Base-by-base conservation (phyloP, 1,140 invertebrate species). In the Atopsyche davidsoni region DNA sequence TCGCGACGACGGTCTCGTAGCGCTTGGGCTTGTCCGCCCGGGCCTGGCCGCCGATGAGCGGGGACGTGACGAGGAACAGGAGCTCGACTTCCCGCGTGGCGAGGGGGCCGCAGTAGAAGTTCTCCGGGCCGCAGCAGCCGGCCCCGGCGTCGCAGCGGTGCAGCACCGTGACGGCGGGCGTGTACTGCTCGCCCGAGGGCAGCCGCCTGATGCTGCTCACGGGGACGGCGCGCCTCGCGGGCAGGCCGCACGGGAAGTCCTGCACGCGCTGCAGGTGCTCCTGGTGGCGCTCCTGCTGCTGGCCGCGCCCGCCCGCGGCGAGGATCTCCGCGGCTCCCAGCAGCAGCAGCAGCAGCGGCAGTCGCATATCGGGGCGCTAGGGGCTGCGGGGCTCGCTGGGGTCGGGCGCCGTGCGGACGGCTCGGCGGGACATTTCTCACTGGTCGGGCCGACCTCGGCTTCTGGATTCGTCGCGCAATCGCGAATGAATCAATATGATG, bases 151-250 rank as follows among this genome's bases (percentile, higher is more conserved):
- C 48, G 41, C 70, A 72, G 14, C 70, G 62, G 16, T 63, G 54
- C 3, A 72, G 55, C 9, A 73, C 69, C 7, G 69, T 72, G n/a
- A 64, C 64, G 0, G 59, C 19, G 0, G 71, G 71, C 9, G 10
- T n/a, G 46, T 39, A 57, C 9, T 7, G 17, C 35, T 40, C 28
- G 16, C 22, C 51, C 24, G 42, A 21, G 18, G 28, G 38, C 16
- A 53, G 39, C 9, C 11, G 3, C 31, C 19, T 45, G 22, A 47
- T 11, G n/a, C 13, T 25, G 46, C 32, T 51, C 0, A 51, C 35
- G 21, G 43, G 25, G 2, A 50, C 23, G 31, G 13, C 28, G 10
- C 39, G 17, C 22, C 14, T 42, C 39, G 34, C 38, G n/a, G 41
- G 39, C 2, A 42, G 32, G n/a, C n/a, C 25, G 41, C 47, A 50